These are phyloP conservation scores for Balearica regulorum DNA, from an alignment of 2,797 vertebrate genomes.

Conservation along the genomic window DNA sequence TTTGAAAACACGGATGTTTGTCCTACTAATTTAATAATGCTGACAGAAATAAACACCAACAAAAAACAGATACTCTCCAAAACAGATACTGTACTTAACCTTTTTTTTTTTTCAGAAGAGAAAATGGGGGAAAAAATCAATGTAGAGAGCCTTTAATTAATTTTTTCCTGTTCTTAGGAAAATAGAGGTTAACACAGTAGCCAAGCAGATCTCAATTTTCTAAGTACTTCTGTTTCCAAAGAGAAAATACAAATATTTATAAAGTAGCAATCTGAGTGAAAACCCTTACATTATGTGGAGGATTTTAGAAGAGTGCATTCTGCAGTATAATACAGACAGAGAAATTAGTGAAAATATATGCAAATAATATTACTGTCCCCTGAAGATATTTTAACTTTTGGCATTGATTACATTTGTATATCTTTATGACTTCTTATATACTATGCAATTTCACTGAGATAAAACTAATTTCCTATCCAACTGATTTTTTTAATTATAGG, in stretches of 20 bases:
- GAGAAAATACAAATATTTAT: not conserved
- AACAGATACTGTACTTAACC: not conserved
- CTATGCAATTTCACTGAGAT: not conserved
- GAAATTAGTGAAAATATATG: conserved; percentile 3
- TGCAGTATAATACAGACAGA: not conserved
- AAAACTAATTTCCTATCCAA: not conserved
- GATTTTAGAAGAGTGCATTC: not conserved
- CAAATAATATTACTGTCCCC: not conserved
- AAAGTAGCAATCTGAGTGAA: not conserved
- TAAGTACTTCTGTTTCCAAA: not conserved
- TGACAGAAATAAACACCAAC: not conserved
- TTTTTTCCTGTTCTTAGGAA: not conserved
- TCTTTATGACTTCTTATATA: not conserved
- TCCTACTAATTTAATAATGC: not conserved
- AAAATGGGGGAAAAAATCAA: not conserved
- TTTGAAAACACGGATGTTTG: not conserved
- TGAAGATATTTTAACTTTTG: not conserved
- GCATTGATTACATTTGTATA: not conserved
- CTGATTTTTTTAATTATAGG: not conserved
- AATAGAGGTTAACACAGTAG: not conserved
- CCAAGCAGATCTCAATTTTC: not conserved
- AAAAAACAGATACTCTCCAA: not conserved
- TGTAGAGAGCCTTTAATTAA: not conserved
- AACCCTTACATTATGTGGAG: not conserved
- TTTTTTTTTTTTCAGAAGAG: not conserved